Base-by-base conservation (phyloP, 2,113 vertebrate species). In the Gracilinanus agilis region DNA sequence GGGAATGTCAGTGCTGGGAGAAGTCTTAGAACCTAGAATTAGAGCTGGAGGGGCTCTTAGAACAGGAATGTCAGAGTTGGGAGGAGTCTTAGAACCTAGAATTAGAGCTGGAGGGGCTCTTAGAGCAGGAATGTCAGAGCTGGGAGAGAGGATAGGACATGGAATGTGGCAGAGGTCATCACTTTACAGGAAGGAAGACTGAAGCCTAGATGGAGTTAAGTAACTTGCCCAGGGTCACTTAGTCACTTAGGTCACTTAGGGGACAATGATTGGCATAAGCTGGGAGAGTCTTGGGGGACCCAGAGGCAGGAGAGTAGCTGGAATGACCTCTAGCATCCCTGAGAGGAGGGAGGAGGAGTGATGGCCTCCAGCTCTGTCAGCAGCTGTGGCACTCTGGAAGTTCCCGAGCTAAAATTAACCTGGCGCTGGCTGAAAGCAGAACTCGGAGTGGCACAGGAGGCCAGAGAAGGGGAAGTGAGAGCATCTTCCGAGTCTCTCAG, bases 391-490 rank as follows among this genome's bases (percentile, higher is more conserved):
- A 92, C 61, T 56, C 89, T 96, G 97, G 97, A 94, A 97, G 97
- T 95, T 96, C 98, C 96, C 95, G 90, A 3, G 92, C 97, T 97
- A 97, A 98, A 98, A 90, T 97, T 97, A 97, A 92, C 95, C 91
- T 88, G 3, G 0, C 8, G 1, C 23, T 96, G 97, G 90, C 96
- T 88, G 95, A 98, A 97, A 98, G 91, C 92, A 96, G 95, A 98
- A 97, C 94, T 96, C 89, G 3, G 44, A 54, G 90, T 92, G 83
- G 75, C 90, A 92, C 91, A 94, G 95, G 13, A 3, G 44, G 95
- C 94, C 90, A 55, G n/a, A 9, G 25, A 97, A 94, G 89, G 11
- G 94, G 97, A 97, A 97, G 94, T 92, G 95, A 97, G 96, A 97
- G 96, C 21, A 23, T 91, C 27, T 8, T 10, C 7, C 0, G 5